Conservation (phyloP, 2,888 invertebrate genomes). For the Atethmia centrago region DNA sequence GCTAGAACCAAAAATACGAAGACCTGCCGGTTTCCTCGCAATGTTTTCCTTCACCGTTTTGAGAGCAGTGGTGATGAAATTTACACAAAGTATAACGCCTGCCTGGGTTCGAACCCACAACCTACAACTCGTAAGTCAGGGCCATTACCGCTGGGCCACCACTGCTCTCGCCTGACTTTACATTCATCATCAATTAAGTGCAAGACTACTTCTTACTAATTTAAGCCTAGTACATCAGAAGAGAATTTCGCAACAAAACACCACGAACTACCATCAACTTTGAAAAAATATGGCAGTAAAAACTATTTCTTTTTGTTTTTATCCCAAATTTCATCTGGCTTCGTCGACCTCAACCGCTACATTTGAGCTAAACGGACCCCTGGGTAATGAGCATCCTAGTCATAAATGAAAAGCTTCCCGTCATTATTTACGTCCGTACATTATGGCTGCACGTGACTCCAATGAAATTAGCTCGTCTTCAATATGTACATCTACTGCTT, state of each 20-base stretch:
- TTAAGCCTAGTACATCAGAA: background rate
- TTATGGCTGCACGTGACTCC: constrained; percentile 51
- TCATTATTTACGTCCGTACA: constrained; percentile 46
- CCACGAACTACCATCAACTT: background rate
- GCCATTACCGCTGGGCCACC: too few species aligned
- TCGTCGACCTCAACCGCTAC: background rate
- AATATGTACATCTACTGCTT: constrained; percentile 29
- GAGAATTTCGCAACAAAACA: background rate
- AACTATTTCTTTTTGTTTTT: background rate
- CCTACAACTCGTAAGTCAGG: too few species aligned
- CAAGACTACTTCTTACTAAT: background rate
- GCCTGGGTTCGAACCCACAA: too few species aligned
- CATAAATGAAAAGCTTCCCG: constrained; percentile 45
- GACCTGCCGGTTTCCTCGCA: too few species aligned
- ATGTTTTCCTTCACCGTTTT: too few species aligned
- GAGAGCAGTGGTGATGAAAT: too few species aligned
- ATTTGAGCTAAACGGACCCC: constrained; percentile 4
- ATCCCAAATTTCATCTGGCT: background rate
- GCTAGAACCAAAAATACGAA: too few species aligned
- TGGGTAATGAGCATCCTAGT: constrained; percentile 18
- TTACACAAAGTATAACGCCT: too few species aligned
- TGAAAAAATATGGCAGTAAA: background rate
- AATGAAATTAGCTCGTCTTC: constrained; percentile 39
- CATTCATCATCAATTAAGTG: too few species aligned
- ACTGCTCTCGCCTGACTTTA: too few species aligned